A percentile compares a stretch with the other conserved stretches of the same genome.
Conservation (phyloP, 1,140 invertebrate genomes). For the Atta colombica region DNA sequence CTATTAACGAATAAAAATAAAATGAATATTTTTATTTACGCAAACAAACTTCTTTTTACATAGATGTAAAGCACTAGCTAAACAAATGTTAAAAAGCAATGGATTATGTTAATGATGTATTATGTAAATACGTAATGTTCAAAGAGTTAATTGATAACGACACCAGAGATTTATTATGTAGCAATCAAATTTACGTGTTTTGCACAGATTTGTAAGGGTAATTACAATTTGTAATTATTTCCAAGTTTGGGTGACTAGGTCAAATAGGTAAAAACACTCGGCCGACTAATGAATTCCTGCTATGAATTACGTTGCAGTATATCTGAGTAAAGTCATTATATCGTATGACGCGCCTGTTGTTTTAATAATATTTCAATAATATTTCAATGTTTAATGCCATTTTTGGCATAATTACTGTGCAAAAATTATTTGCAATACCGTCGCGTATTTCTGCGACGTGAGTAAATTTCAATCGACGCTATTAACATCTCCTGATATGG, state of each 20-base stretch:
- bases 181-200: conserved; percentile 34
- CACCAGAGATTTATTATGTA: conserved; percentile 3
- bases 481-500: neutral
- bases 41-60: neutral
- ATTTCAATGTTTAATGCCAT: neutral
- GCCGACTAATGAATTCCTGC: neutral
- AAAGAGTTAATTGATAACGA: conserved; percentile 41
- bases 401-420: conserved; percentile 6
- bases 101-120: conserved; percentile 15
- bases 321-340: neutral
- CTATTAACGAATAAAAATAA: neutral
- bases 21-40: neutral
- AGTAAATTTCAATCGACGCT: neutral
- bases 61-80: neutral
- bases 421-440: conserved; percentile 31
- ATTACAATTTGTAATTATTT: conserved; percentile 45
- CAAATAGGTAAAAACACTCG: conserved; percentile 7
- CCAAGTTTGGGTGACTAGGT: conserved; percentile 10
- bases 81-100: conserved; percentile 29
- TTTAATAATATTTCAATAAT: neutral
- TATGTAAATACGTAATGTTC: conserved; percentile 33
- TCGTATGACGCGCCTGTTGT: neutral
- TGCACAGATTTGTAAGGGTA: conserved; percentile 34
- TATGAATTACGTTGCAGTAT: neutral
- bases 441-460: conserved; percentile 11